A percentile compares a stretch with the other conserved stretches of the same genome.
These are phyloP conservation scores for Drosophila acutilabella DNA, from an alignment of 2,888 invertebrate species.

Conservation along the genomic window DNA sequence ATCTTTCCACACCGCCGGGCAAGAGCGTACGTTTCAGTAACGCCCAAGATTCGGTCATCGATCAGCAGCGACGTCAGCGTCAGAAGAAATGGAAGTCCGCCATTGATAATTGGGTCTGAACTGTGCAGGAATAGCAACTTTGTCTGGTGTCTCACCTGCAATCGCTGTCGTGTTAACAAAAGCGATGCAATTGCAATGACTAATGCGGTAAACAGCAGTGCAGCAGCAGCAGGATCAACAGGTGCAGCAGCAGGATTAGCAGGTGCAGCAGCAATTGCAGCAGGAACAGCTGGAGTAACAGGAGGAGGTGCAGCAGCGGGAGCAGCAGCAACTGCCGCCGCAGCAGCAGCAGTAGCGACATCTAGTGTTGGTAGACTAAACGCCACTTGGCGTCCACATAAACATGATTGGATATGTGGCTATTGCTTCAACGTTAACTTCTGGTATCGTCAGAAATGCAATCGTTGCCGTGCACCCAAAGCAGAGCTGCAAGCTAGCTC, in stretches of 20 bases:
- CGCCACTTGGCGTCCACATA: constrained; percentile 33
- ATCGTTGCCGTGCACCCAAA: constrained; percentile 59
- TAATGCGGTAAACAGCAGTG: not conserved
- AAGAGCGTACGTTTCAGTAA: constrained; percentile 56
- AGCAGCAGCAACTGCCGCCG: not conserved
- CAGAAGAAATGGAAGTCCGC: constrained; percentile 66
- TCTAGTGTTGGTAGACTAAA: not conserved
- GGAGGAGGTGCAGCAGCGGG: not conserved
- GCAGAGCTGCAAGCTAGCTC: constrained; percentile 27
- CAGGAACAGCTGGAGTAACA: not conserved
- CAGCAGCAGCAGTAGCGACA: not conserved
- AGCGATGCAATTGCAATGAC: constrained; percentile 10
- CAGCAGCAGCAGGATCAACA: not conserved
- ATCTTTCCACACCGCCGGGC: constrained; percentile 57
- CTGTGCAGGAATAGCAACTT: constrained; percentile 68
- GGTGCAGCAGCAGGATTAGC: not conserved
- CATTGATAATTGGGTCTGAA: constrained; percentile 63
- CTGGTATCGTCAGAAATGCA: constrained; percentile 66
- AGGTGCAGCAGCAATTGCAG: not conserved
- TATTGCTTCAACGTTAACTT: constrained; percentile 63
- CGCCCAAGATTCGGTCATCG: constrained; percentile 33
- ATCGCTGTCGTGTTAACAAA: constrained; percentile 58
- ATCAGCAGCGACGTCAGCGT: constrained; percentile 46
- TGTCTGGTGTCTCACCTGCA: constrained; percentile 68
- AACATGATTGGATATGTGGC: constrained; percentile 57